phyloP scores from a whole-genome alignment of 2,888 invertebrate genomes.

The Geotrupes spiniger region DNA sequence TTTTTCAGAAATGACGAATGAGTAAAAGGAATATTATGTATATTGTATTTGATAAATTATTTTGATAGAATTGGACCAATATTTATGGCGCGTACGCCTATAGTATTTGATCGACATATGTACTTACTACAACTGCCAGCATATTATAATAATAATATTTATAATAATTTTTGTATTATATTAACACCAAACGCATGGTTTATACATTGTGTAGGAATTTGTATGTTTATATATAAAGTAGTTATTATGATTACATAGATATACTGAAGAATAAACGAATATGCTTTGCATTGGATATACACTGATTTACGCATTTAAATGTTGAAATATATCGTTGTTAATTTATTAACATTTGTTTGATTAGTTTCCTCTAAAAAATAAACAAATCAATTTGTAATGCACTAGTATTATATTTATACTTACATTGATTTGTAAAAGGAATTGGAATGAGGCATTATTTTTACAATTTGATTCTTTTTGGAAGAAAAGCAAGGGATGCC shows the following conservation, averaged over 20 bases:
- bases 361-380: neutral
- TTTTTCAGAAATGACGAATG: no score
- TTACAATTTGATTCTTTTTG: no score
- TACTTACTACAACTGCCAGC: slow-evolving; percentile 3
- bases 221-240: slow-evolving; percentile 23
- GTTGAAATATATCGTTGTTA: slow-evolving; percentile 46
- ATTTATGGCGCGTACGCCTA: neutral
- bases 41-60: neutral
- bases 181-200: slow-evolving; percentile 15
- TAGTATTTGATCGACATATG: neutral
- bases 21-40: slow-evolving; percentile 13
- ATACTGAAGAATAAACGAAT: slow-evolving; percentile 24
- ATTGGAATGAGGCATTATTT: no score
- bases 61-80: slow-evolving; percentile 6
- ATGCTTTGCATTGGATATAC: slow-evolving; percentile 35
- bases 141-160: slow-evolving; percentile 10
- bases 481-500: no score
- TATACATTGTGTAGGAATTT: slow-evolving; percentile 21
- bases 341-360: slow-evolving; percentile 29
- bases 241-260: slow-evolving; percentile 18
- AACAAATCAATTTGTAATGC: no score
- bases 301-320: slow-evolving; percentile 45
- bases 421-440: no score
- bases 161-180: slow-evolving; percentile 19
- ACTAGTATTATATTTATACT: no score